Evolutionary conservation across 2,113 vertebrate species (phyloP), one percentile per base, ranked within the genome.

Genomic region (Podocnemis expansa): DNA sequence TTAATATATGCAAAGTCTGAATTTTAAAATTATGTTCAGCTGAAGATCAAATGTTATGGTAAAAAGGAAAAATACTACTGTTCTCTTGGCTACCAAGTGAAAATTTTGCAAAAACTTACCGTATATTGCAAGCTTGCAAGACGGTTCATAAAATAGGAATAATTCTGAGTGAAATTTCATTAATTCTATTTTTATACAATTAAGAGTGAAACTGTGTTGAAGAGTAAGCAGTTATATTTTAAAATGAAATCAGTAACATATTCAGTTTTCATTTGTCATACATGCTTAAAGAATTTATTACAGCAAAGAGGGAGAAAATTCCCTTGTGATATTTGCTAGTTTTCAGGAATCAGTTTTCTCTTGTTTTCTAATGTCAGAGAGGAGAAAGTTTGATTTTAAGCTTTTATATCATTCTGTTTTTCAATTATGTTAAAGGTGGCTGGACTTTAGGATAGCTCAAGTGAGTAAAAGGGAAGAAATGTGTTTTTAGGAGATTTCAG

Each of bases 361-460:
- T 70, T 55, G 16, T 80, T 90, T 93, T 82, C 41, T 89, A 54
- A 5, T 73, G 81, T 93, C 54, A 78, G 12, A 38, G 24, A 52
- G 6, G 63, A 63, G 11, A 43, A 45, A 31, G 80, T 55, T 27
- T 11, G 17, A 29, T 43, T 81, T 56, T 81, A 56, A 54, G 41
- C 5, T 43, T 58, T 25, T 55, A 29, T 81, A 11, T 56, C 38
- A 29, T 78, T 70, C 2, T 41, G 27, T 56, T 91, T 90, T 34
- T 76, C 54, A 79, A 83, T 52, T 29, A 11, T 27, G 25, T 4
- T 94, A 80, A 81, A 56, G 13, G 70, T 27, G 47, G 45, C 45
- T 1, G 58, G 78, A 58, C 47, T 22, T 56, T 54, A 41, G 38
- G 54, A 21, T 58, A 11, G 27, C 27, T 41, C 55, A 41, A 8